Base-by-base conservation (phyloP, 2,113 vertebrate species). In the Phalacrocorax aristotelis region DNA sequence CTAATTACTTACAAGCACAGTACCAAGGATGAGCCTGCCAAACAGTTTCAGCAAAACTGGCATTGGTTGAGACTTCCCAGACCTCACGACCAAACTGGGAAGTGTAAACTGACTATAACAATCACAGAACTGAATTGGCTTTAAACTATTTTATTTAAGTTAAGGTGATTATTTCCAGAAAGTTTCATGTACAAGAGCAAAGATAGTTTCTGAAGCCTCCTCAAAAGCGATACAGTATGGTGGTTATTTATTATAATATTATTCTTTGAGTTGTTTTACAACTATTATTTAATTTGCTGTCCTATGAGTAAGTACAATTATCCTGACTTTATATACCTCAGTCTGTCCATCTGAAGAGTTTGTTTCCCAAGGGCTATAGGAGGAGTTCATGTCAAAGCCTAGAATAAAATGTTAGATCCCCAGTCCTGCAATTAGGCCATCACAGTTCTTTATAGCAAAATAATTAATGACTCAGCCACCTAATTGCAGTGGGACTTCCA, bases 401-500 rank as follows among this genome's bases (percentile, higher is more conserved):
- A 32, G 62, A 91, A 93, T 72, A 76, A 96, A 95, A 87, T 94
- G 36, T 76, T 91, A 90, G 74, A 87, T 96, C 44, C 54, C 54
- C 8, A 44, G 70, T 92, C 74, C 71, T 89, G 58, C 91, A 95
- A 93, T 97, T 95, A 95, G 91, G 70, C 61, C 58, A 27, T 91
- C 30, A 1, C 74, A 78, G 49, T 89, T 95, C 87, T 87, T 87
- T 83, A 80, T 51, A 90, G 93, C 92, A 88, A 87, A 83, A 71
- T 91, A 89, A 94, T 96, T 95, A 75, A 62, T 96, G 92, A 93
- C 66, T 96, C 93, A 93, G 92, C 61, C 58, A 66, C n/a, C 66
- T 91, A 95, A 94, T 89, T 96, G 84, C 91, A 91, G 22, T 90
- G 93, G 89, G 84, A 85, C 74, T 94, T 95, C 87, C 87, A 92